A percentile compares a stretch with the other conserved stretches of the same genome.
phyloP scores from a whole-genome alignment of 2,113 vertebrate species.

The Gymnobelideus leadbeateri region DNA sequence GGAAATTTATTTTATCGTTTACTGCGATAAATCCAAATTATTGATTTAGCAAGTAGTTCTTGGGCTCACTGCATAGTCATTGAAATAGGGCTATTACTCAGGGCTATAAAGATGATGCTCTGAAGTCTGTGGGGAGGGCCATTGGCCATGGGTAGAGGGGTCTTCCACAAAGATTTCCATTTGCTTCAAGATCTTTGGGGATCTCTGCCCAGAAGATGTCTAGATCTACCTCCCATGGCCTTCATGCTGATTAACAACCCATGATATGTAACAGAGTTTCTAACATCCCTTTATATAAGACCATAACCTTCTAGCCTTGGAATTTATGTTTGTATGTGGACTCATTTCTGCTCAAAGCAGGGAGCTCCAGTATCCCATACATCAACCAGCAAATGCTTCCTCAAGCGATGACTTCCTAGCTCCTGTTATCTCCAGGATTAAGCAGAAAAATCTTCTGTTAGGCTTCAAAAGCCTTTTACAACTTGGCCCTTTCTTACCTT shows the following conservation, averaged over 20 bases:
- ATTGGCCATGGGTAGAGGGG: neutral
- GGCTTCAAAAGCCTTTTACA: neutral
- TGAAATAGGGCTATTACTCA: constrained; percentile 57
- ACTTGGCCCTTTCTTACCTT: neutral
- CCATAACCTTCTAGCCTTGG: neutral
- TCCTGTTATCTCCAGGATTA: neutral
- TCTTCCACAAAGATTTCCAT: neutral
- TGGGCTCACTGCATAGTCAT: constrained; percentile 58
- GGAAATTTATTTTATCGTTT: constrained; percentile 78
- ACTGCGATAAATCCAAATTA: constrained; percentile 73
- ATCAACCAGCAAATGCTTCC: neutral
- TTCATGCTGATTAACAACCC: neutral
- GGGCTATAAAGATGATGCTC: constrained; percentile 19
- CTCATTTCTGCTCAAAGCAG: neutral
- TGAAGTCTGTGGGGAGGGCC: neutral
- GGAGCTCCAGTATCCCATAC: neutral
- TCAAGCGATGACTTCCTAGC: neutral
- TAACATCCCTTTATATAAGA: neutral
- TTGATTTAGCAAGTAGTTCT: constrained; percentile 72
- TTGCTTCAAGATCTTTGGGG: neutral
- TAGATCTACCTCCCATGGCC: neutral
- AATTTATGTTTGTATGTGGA: neutral
- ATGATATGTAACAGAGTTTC: neutral
- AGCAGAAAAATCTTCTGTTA: neutral
- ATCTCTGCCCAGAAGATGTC: neutral